These are phyloP conservation scores for Chloroceryle amazona DNA, from an alignment of 2,797 vertebrate species.

Conservation along the genomic window DNA sequence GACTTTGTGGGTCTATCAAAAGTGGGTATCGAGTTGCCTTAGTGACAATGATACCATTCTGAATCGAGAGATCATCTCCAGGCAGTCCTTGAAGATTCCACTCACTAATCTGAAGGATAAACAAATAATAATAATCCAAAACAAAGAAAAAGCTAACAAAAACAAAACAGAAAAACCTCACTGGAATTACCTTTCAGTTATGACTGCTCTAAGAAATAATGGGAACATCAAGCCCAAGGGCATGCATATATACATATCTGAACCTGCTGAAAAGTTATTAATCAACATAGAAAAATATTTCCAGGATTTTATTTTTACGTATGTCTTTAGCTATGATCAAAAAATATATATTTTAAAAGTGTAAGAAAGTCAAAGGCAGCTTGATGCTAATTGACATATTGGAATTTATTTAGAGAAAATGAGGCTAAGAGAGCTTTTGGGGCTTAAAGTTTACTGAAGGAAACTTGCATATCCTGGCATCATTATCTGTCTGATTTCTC, in stretches of 20 bases:
- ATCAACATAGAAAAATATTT: not conserved
- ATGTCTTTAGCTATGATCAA: not conserved
- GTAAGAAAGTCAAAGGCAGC: not conserved
- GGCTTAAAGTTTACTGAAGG: not conserved
- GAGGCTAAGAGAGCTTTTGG: not conserved
- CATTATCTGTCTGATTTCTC: not conserved
- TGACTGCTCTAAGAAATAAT: not conserved
- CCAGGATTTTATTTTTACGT: not conserved
- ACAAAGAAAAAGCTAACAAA: no score
- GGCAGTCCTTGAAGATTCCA: conserved; percentile 85
- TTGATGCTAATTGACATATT: not conserved
- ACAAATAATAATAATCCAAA: not conserved
- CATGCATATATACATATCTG: not conserved
- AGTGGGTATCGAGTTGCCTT: conserved; percentile 85
- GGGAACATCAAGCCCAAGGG: not conserved
- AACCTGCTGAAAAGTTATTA: not conserved
- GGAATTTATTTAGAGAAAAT: not conserved
- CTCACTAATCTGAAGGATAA: conserved; percentile 76
- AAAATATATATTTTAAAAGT: not conserved
- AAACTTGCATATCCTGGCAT: not conserved
- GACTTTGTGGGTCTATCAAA: conserved; percentile 83
- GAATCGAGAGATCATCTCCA: conserved; percentile 83
- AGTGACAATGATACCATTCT: conserved; percentile 85
- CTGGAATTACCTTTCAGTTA: not conserved
- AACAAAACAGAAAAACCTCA: no score